phyloP scores from a whole-genome alignment of 2,888 invertebrate genomes.

The Zygothrica quintamaculata region DNA sequence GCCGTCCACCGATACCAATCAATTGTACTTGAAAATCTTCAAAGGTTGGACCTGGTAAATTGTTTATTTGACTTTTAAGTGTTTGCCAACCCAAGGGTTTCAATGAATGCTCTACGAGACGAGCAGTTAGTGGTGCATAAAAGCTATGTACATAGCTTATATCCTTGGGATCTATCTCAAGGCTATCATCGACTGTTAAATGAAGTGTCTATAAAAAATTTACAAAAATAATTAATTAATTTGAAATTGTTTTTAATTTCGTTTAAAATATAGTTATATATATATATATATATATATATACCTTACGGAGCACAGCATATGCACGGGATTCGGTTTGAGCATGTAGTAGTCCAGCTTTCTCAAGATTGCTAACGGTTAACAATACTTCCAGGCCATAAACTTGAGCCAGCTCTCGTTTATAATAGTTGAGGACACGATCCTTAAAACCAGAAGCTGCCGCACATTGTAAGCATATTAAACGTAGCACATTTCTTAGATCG shows the following conservation, averaged over 20 bases:
- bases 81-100: conserved; percentile 91
- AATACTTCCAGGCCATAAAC: conserved; percentile 95
- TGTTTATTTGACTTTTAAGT: conserved; percentile 92
- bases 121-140: conserved; percentile 96
- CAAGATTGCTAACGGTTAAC: conserved; percentile 92
- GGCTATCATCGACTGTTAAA: conserved; percentile 94
- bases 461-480: conserved; percentile 97
- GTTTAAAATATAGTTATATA: no score
- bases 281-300: no score
- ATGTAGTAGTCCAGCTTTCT: conserved; percentile 92
- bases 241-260: background rate
- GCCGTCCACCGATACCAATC: conserved; percentile 86
- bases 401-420: conserved; percentile 90
- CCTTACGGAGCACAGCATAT: conserved; percentile 91
- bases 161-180: conserved; percentile 93
- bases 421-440: conserved; percentile 91
- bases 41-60: conserved; percentile 90
- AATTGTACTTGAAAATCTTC: conserved; percentile 87
- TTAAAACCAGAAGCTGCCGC: conserved; percentile 96
- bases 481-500: conserved; percentile 92
- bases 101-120: conserved; percentile 92
- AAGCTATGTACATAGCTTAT: conserved; percentile 96
- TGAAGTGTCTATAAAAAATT: conserved; percentile 87
- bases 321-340: conserved; percentile 90
- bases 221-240: background rate